Base-by-base conservation (phyloP, 2,888 invertebrate species). In the Oligia fasciuncula region DNA sequence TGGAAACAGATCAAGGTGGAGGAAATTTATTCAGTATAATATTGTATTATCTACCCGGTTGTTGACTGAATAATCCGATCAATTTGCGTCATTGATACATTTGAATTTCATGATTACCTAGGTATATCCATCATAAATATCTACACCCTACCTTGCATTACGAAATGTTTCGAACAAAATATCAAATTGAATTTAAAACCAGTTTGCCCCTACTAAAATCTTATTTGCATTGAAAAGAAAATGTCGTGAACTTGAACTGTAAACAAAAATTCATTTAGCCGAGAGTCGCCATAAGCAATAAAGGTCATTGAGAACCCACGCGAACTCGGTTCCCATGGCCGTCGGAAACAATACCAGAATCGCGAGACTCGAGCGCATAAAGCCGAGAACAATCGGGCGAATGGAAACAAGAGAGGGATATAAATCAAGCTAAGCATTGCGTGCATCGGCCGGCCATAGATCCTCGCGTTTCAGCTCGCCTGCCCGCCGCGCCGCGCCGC, bases 371-470 rank as follows among this genome's bases (percentile, higher is more conserved):
- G 92, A 92, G 93, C 94, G 93, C 93, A 95, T 95, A 95, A 95
- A 94, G 91, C 93, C 87, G 93, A 95, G 95, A 96, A 96, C 96
- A 96, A 96, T 96, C 93, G 95, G 87, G 92, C 93, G 92, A 94
- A 93, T 95, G 94, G 96, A 95, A 96, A 96, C 95, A 94, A 94
- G 95, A 95, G 95, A 95, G 92, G 95, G 94, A 95, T 95, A 95
- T 96, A 96, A 96, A 96, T 96, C 96, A 96, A 95, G 94, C 93
- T 94, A 93, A 96, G 94, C 95, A 94, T 95, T 95, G 96, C 96
- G 95, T 96, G 96, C 95, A 93, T 90, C 93, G 94, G 90, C 93
- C 93, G 91, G 93, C 94, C 94, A 95, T 96, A 95, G 96, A 96
- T 96, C 95, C 95, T 95, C 94, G 92, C 92, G 93, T 94, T 95